phyloP scores from a whole-genome alignment of 64 coral and sea anemone genomes.

The Anthopleura sola region DNA sequence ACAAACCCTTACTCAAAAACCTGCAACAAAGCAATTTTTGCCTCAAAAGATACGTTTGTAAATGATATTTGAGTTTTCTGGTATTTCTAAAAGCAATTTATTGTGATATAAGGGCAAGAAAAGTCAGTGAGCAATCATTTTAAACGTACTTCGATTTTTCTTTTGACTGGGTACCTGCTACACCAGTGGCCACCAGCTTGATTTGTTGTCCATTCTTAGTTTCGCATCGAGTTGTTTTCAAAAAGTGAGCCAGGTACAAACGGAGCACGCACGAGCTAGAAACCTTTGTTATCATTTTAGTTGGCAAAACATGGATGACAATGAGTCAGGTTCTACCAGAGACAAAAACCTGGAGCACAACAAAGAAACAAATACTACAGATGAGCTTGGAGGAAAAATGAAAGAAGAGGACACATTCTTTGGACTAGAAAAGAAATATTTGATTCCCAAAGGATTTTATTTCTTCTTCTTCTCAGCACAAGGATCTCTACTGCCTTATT shows the following conservation, averaged over 20 bases:
- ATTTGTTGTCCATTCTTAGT: not conserved
- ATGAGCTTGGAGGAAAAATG: not conserved
- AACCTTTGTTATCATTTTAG: not conserved
- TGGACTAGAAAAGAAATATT: conserved; percentile 66
- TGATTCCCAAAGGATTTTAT: conserved; percentile 91
- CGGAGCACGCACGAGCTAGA: not conserved
- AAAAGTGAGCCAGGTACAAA: not conserved
- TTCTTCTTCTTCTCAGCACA: conserved; percentile 97
- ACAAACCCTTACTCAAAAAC: not conserved
- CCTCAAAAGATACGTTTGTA: no score
- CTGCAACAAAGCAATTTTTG: not conserved
- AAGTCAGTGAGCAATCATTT: not conserved
- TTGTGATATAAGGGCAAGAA: not conserved
- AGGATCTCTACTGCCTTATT: conserved; percentile 88
- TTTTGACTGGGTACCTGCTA: not conserved
- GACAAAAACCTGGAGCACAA: not conserved
- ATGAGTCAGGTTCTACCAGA: not conserved
- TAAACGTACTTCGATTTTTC: not conserved
- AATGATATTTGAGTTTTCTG: not conserved
- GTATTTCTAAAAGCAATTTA: not conserved
- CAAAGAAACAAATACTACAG: not conserved
- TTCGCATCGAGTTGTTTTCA: not conserved
- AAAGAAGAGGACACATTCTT: conserved; percentile 33
- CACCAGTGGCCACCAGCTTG: conserved; percentile 12
- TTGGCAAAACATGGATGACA: not conserved